A percentile compares a stretch with the other conserved stretches of the same genome.
Evolutionary conservation across 2,888 invertebrate species (phyloP).

Genomic region (Dendrolimus houi): DNA sequence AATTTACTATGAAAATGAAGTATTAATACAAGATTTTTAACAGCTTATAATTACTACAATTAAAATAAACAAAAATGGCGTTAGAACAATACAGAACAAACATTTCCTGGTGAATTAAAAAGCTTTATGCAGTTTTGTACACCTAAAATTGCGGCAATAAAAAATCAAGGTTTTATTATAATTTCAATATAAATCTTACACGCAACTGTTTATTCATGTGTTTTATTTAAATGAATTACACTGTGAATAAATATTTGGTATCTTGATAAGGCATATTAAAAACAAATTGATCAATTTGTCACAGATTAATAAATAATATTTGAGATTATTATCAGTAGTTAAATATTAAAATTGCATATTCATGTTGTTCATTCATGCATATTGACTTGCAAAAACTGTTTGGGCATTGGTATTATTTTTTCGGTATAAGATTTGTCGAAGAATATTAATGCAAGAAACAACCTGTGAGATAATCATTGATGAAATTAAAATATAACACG

Average conservation of each 20-base stretch:
- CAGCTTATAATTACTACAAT: no score
- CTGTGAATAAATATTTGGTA: slow-evolving; percentile 9
- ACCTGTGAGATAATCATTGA: no score
- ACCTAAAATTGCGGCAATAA: slow-evolving; percentile 12
- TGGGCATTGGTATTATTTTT: no score
- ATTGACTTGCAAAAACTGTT: no score
- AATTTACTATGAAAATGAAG: no score
- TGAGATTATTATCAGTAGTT: slow-evolving; percentile 4
- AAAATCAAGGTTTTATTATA: slow-evolving; percentile 10
- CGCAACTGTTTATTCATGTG: slow-evolving; percentile 5
- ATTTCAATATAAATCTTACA: slow-evolving; percentile 8
- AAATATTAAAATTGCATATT: not conserved
- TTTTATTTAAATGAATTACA: slow-evolving; percentile 2
- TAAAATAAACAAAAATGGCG: no score
- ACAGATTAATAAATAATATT: slow-evolving; percentile 16
- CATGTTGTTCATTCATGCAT: not conserved
- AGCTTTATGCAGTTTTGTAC: slow-evolving; percentile 11
- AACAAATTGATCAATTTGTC: slow-evolving; percentile 22
- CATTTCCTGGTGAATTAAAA: no score
- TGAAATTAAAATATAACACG: no score
- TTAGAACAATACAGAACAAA: no score
- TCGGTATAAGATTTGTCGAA: no score
- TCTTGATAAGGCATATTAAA: slow-evolving; percentile 14
- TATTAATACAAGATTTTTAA: no score
- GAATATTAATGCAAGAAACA: no score